Percentiles rank a stretch among this genome's conserved stretches.
phyloP scores from a whole-genome alignment of 2,113 vertebrate genomes.

The Astatoreochromis straeleni region DNA sequence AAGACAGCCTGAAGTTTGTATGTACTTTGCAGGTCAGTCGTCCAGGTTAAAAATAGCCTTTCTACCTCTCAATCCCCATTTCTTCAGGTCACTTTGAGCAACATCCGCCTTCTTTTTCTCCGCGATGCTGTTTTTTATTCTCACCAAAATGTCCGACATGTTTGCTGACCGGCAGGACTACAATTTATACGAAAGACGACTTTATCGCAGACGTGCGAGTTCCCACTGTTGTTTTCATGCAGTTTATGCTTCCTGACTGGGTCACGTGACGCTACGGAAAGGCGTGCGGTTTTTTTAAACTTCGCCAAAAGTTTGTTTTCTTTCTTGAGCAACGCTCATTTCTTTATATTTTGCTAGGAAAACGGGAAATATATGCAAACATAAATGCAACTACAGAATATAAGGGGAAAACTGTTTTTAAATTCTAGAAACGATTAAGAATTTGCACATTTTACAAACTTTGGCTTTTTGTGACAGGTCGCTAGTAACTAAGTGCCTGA shows the following conservation, averaged over 20 bases:
- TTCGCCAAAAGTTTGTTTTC: background rate
- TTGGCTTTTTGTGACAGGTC: background rate
- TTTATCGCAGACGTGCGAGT: background rate
- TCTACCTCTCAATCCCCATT: conserved; percentile 66
- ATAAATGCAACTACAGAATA: background rate
- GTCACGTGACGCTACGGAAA: conserved; percentile 18
- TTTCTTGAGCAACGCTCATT: background rate
- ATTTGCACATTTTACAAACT: background rate
- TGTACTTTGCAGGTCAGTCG: rapidly evolving
- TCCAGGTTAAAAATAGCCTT: no score
- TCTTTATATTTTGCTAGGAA: background rate
- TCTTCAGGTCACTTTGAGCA: conserved; percentile 40
- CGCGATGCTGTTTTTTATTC: conserved; percentile 20
- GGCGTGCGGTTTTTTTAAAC: background rate
- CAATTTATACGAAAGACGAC: background rate
- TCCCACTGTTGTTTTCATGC: background rate
- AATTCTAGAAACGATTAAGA: background rate
- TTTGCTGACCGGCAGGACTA: background rate
- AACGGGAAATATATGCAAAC: background rate
- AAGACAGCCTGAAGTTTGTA: background rate
- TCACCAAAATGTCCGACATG: conserved; percentile 53
- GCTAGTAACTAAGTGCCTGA: background rate
- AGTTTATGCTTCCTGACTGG: conserved; percentile 1
- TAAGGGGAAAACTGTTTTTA: rapidly evolving
- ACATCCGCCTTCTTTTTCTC: conserved; percentile 37